These are phyloP conservation scores for Butorides virescens DNA, from an alignment of 2,113 vertebrate species.

Conservation along the genomic window DNA sequence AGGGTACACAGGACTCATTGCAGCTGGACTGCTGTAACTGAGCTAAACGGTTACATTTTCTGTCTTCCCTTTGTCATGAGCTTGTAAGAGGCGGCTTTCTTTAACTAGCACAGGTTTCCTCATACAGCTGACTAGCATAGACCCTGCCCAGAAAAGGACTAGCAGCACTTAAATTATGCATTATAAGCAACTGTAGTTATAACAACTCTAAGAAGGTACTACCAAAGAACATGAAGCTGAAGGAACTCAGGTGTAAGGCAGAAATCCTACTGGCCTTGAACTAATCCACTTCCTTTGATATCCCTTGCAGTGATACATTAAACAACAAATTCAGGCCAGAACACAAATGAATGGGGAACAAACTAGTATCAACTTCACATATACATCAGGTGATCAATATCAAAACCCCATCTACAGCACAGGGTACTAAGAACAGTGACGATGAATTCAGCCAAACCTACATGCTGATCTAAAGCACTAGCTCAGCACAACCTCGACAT, in stretches of 20 bases:
- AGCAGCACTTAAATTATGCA: neutral
- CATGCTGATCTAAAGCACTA: neutral
- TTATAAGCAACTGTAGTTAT: neutral
- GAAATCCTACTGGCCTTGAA: neutral
- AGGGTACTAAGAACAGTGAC: neutral
- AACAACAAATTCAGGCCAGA: neutral
- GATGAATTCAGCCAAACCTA: neutral
- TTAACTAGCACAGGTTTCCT: neutral
- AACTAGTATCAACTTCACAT: neutral
- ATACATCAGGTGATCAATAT: neutral
- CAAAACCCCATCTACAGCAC: neutral
- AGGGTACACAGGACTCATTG: neutral
- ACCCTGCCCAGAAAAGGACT: neutral
- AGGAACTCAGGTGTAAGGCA: neutral
- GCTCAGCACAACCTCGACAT: neutral
- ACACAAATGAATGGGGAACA: neutral
- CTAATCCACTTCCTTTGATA: neutral
- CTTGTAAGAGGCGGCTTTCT: neutral
- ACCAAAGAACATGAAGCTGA: neutral
- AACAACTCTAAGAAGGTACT: neutral
- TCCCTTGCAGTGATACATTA: neutral
- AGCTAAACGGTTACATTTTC: neutral
- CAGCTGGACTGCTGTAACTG: neutral
- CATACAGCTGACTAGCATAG: neutral
- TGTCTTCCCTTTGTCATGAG: neutral